Base-by-base conservation (phyloP, 2,888 invertebrate species). In the Caenorhabditis japonica region DNA sequence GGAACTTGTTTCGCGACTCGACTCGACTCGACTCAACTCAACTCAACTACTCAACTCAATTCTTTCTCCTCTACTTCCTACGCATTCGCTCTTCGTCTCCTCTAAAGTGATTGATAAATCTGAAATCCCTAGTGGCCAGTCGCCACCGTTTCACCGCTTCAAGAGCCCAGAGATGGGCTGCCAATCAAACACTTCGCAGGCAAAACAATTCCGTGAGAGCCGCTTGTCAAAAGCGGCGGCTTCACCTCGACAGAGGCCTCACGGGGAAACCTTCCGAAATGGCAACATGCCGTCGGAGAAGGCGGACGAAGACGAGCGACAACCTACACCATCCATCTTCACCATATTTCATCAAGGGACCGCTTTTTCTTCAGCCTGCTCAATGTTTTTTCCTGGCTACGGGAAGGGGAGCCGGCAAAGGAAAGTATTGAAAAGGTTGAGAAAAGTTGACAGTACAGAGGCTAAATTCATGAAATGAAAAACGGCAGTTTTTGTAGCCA, bases 161-260 rank as follows among this genome's bases (percentile, higher is more conserved):
- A 19, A 36, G n/a, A 17, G 30, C 61, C 13, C 47, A n/a, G n/a
- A n/a, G 41, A 44, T 36, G 53, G n/a, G 36, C 70, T 70, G 70
- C 70, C 70, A 71, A 71, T 71, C 70, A 71, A 71, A 71, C 62
- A 71, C 70, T 71, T 71, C 61, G 41, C 61, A 62, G 56, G 61
- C 59, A 71, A 71, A 71, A 71, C 70, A 71, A 71, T 71, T 71
- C 60, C 34, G 23, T n/a, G 53, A 49, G 17, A 46, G 61, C 62
- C 64, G 49, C 70, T 71, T 71, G 70, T 71, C 70, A 61, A 58
- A 70, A 47, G 47, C 12, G n/a, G n/a, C n/a, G n/a, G 39, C 53
- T 38, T 46, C 68, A 60, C 61, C 43, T 46, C 47, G 56, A 27
- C 30, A 49, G 4, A 15, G 36, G 39, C 66, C 70, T 62, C 62